Base-by-base conservation (phyloP, 2,888 invertebrate genomes). In the Ennomos erosarius region DNA sequence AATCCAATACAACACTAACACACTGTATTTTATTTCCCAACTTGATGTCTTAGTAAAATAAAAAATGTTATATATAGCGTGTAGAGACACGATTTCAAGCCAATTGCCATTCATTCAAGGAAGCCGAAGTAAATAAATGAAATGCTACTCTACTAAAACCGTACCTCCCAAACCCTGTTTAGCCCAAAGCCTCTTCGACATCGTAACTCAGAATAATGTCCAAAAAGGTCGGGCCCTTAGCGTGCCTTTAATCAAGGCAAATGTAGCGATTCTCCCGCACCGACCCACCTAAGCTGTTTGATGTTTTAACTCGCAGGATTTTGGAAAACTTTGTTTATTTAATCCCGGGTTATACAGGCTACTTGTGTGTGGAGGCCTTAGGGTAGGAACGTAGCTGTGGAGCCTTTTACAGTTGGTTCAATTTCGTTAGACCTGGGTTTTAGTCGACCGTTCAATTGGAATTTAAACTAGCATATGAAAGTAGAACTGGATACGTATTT, bases 271-370 rank as follows among this genome's bases (percentile, higher is more conserved):
- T 37, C 59, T 26, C 68, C 78, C 72, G 69, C 65, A 62, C 67
- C 78, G 70, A 59, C 73, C 75, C 73, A 67, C 73, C 75, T 74
- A 80, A 82, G 80, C 81, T 81, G 86, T 88, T 87, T 88, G 88
- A 87, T 88, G 86, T 86, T 87, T 84, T 78, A 82, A 82, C 84
- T 82, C 80, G 64, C 69, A 70, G 80, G 80, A 75, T 81, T 81
- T 81, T 69, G 71, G 70, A 67, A 73, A 86, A 85, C 84, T 87
- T 87, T 85, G 81, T 87, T 85, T 84, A 83, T 85, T 84, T 82
- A 85, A 85, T 79, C 83, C 80, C 63, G 56, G 57, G 65, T 64
- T 67, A 68, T 64, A 50, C 70, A 62, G 43, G 43, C 45, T 50
- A 54, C 47, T 52, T 63, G 44, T 45, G 37, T 53, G 48, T 34